phyloP scores from a whole-genome alignment of 2,113 vertebrate genomes.

The Passer domesticus region DNA sequence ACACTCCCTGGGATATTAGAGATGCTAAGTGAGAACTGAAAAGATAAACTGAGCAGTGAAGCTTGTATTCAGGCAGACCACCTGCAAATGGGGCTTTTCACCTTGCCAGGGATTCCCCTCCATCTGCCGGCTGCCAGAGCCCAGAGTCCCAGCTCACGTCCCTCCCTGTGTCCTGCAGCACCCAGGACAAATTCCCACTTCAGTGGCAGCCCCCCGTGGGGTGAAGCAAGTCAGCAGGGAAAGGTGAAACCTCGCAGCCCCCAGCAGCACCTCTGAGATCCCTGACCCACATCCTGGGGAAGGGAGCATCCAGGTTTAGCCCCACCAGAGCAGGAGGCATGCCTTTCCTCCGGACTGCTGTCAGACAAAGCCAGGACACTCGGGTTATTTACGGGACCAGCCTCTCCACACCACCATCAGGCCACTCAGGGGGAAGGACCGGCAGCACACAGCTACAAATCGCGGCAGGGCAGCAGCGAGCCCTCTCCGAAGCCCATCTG shows the following conservation, averaged over 20 bases:
- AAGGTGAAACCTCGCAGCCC: accelerated
- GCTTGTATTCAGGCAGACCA: background rate
- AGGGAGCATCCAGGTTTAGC: background rate
- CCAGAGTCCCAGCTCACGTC: background rate
- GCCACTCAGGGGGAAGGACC: background rate
- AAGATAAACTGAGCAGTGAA: background rate
- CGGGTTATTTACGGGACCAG: background rate
- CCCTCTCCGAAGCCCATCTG: background rate
- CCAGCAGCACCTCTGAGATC: background rate
- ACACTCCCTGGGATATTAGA: background rate
- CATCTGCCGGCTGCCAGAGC: background rate
- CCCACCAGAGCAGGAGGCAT: background rate
- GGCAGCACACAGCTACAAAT: background rate
- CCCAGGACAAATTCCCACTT: background rate
- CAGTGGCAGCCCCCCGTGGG: accelerated
- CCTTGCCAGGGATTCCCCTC: background rate
- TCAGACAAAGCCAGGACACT: background rate
- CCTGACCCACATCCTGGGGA: background rate
- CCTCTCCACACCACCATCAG: background rate
- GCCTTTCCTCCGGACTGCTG: background rate
- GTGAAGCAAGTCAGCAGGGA: background rate
- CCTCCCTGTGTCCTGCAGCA: background rate
- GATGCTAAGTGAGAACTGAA: background rate
- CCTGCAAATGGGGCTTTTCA: background rate
- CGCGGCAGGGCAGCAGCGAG: background rate